Conservation (phyloP, 2,888 invertebrate species). For the Andrena camellia region DNA sequence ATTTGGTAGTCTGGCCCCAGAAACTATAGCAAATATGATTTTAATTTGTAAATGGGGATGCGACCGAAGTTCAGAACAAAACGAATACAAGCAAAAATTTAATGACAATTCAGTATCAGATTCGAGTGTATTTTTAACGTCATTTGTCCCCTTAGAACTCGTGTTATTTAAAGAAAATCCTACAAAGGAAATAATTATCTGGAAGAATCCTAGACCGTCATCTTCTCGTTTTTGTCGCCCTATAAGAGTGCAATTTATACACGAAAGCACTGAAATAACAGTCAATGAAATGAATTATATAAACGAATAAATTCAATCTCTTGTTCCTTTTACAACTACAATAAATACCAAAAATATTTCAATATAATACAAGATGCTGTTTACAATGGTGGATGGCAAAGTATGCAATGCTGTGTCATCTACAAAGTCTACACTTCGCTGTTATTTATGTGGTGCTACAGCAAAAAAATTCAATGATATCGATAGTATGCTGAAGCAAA, state of each 20-base stretch:
- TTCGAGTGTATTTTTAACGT: background rate
- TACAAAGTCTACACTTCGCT: background rate
- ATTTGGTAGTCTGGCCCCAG: too few relatives aligned
- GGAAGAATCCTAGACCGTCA: conserved; percentile 1
- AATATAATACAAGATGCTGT: background rate
- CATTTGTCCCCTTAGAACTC: background rate
- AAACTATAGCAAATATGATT: too few relatives aligned
- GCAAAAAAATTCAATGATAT: background rate
- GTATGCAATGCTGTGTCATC: conserved; percentile 1
- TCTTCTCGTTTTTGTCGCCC: background rate
- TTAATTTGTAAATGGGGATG: too few relatives aligned
- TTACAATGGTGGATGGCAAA: conserved; percentile 1
- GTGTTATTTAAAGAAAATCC: background rate
- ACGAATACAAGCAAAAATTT: background rate
- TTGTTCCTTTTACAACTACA: background rate
- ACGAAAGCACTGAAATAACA: background rate
- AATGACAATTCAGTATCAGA: background rate
- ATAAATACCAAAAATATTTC: background rate
- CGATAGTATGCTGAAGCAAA: background rate
- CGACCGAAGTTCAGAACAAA: too few relatives aligned
- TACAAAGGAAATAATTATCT: background rate
- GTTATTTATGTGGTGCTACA: conserved; percentile 4
- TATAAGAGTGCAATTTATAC: background rate
- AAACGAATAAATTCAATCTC: background rate
- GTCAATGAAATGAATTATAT: background rate